Evolutionary conservation across 2,113 vertebrate species (phyloP).

Genomic region (Ictalurus furcatus): DNA sequence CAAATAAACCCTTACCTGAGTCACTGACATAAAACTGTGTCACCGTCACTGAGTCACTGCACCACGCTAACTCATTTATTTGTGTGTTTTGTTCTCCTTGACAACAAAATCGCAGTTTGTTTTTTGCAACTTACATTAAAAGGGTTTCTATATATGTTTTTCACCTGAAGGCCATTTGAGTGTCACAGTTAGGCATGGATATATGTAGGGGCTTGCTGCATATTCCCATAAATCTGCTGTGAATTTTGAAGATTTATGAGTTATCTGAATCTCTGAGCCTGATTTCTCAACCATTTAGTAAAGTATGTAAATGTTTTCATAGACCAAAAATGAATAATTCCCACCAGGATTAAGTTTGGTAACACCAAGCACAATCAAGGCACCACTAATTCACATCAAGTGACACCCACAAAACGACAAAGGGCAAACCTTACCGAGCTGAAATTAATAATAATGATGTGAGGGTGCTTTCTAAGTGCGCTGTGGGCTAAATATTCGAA

Average conservation of each 20-base stretch:
- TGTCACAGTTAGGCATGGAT: background rate
- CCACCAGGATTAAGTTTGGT: background rate
- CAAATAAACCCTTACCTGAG: slow-evolving; percentile 5
- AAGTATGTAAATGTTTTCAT: background rate
- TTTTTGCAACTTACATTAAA: background rate
- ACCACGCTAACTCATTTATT: background rate
- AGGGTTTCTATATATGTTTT: background rate
- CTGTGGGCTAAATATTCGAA: background rate
- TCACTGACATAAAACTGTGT: background rate
- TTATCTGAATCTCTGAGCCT: background rate
- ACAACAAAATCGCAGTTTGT: background rate
- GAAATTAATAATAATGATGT: background rate
- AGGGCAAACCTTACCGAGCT: background rate
- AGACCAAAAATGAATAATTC: background rate
- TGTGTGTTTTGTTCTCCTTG: background rate
- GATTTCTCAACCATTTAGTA: background rate
- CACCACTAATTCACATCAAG: background rate
- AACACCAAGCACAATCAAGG: background rate
- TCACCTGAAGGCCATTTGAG: background rate
- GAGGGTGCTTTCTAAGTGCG: background rate
- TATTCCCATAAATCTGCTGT: background rate
- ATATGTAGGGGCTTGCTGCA: background rate
- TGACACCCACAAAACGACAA: background rate
- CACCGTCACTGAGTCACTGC: background rate
- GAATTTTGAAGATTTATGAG: background rate